Evolutionary conservation across 1,140 invertebrate genomes (phyloP), one percentile per base, ranked within the genome.

Genomic region (Saccostrea glomerata): DNA sequence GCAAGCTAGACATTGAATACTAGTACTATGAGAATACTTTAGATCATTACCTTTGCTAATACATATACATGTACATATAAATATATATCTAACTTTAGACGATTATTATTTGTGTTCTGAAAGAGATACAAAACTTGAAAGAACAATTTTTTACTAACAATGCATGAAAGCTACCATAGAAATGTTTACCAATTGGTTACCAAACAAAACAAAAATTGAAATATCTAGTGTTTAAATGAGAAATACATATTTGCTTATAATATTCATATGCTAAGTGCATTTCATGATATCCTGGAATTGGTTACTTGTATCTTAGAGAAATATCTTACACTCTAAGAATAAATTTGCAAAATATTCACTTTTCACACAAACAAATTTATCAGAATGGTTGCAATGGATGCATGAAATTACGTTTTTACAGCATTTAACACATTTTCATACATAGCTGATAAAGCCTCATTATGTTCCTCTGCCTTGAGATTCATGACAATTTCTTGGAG

Each of bases 401-500:
- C n/a, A 63, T 13, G 15, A 63, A 63, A 63, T 63, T 63, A 63
- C 15, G 60, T 63, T 13, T 63, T 63, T 63, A 7, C 60, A 20
- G 60, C 60, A 63, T 63, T 20, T 20, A 63, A 63, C 60, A 63
- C 17, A 63, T 63, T 63, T 63, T 63, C 60, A 63, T 63, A 63
- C 60, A 63, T 63, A n/a, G 15, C 60, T 20, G 60, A 63, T 13
- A 63, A 15, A 63, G 60, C 15, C 60, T 63, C 15, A 15, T 63
- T 9, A 63, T 15, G 60, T 63, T 63, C 60, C n/a, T 63, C 60
- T 63, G 60, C 60, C 60, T 63, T 63, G n/a, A 63, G 60, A 63
- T 63, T 63, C 60, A 63, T 63, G 60, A 63, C 60, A 63, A 63
- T 63, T 63, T 63, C 60, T 63, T 63, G 60, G n/a, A 63, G 60